Evolutionary conservation across 2,113 vertebrate genomes (phyloP).

Genomic region (Herpailurus yagouaroundi): DNA sequence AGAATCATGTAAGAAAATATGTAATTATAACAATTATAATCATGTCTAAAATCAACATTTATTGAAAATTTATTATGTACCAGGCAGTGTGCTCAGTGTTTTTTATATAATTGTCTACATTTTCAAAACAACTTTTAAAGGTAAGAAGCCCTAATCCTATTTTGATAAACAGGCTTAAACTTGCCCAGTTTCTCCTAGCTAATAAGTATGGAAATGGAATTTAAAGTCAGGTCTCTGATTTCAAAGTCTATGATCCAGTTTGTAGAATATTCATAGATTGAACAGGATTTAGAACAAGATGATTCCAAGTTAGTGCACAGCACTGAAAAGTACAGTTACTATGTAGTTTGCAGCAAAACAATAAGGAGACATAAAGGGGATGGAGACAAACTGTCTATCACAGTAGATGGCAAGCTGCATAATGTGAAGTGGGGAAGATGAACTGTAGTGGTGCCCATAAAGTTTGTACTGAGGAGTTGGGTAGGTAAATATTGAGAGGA

Average conservation of each 20-base stretch:
- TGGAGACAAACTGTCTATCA: not conserved
- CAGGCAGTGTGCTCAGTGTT: not conserved
- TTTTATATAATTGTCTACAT: not conserved
- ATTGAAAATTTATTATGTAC: not conserved
- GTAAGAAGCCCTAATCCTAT: not conserved
- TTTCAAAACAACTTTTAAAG: conserved; percentile 26
- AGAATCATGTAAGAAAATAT: not conserved
- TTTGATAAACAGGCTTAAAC: not conserved
- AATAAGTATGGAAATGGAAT: not conserved
- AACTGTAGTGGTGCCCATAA: fast-evolving
- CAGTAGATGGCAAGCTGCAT: fast-evolving
- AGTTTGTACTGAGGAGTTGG: not conserved
- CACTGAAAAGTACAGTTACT: fast-evolving
- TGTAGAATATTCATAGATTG: not conserved
- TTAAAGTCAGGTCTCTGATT: not conserved
- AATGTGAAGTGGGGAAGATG: no score
- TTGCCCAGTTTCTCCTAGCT: not conserved
- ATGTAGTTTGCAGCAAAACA: not conserved
- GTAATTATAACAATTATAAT: not conserved
- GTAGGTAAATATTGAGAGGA: not conserved
- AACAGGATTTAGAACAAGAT: not conserved
- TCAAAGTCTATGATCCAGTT: not conserved
- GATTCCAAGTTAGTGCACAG: not conserved
- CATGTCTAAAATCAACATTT: not conserved
- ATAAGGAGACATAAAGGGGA: fast-evolving